phyloP scores from a whole-genome alignment of 2,113 vertebrate species.

The Alaudala cheleensis region DNA sequence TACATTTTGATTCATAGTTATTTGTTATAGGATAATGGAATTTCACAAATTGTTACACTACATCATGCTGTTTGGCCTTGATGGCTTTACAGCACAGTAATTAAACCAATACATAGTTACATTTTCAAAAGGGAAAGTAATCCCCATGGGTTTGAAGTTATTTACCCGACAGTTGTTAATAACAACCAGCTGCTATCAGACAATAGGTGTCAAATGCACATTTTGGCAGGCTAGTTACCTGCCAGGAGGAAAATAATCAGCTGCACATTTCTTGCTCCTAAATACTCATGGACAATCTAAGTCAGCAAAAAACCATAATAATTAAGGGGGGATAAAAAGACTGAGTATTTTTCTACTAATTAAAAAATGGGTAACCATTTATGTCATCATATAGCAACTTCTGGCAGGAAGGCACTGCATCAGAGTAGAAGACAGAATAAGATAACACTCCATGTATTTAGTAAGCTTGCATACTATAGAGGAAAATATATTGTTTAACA shows the following conservation, averaged over 20 bases:
- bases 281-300: background rate
- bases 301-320: background rate
- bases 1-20: slow-evolving; percentile 38
- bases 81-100: slow-evolving; percentile 28
- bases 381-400: background rate
- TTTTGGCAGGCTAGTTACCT: slow-evolving; percentile 60
- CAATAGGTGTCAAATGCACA: slow-evolving; percentile 67
- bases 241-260: slow-evolving; percentile 53
- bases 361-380: background rate
- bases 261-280: slow-evolving; percentile 51
- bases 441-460: background rate
- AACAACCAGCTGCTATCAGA: slow-evolving; percentile 56
- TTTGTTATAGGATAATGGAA: slow-evolving; percentile 16
- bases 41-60: slow-evolving; percentile 36
- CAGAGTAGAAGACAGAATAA: background rate
- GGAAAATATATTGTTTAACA: background rate
- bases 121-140: slow-evolving; percentile 57
- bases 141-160: slow-evolving; percentile 42
- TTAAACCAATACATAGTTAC: slow-evolving; percentile 34
- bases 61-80: slow-evolving; percentile 46
- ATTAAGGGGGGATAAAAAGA: background rate
- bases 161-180: slow-evolving; percentile 62
- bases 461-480: background rate
- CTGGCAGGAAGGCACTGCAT: background rate
- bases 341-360: background rate